Conservation (phyloP, 2,797 vertebrate species). For the Remorina albescens region DNA sequence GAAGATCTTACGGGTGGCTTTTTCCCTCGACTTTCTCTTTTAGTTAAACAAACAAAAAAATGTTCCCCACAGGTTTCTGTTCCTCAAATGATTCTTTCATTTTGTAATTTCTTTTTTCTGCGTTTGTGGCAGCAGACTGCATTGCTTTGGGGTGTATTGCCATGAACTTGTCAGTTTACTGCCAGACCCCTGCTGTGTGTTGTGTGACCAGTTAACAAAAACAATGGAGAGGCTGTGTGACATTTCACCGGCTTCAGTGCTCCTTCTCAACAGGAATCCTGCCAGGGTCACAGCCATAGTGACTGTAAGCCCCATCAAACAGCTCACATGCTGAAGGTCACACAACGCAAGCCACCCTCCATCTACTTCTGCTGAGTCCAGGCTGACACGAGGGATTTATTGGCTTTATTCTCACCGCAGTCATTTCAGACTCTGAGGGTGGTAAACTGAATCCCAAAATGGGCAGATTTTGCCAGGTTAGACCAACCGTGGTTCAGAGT, state of each 20-base stretch:
- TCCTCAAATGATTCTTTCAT: slow-evolving; percentile 24
- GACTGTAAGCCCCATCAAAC: slow-evolving; percentile 59
- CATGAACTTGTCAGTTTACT: slow-evolving; percentile 65
- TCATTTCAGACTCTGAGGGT: slow-evolving; percentile 6
- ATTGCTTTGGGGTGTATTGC: slow-evolving; percentile 8
- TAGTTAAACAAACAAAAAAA: slow-evolving; percentile 22
- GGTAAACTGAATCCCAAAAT: slow-evolving; percentile 3
- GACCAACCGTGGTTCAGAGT: slow-evolving; percentile 30
- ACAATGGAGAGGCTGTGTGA: slow-evolving; percentile 63
- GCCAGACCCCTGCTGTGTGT: slow-evolving; percentile 55
- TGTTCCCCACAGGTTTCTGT: slow-evolving; percentile 2
- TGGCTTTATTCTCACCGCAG: slow-evolving; percentile 48
- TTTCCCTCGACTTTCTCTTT: slow-evolving; percentile 16
- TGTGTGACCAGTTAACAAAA: slow-evolving; percentile 58
- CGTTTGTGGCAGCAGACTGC: slow-evolving; percentile 20
- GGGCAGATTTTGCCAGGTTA: slow-evolving; percentile 23
- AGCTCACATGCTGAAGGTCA: slow-evolving; percentile 65
- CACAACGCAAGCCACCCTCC: slow-evolving; percentile 37
- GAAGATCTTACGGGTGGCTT: slow-evolving; percentile 34
- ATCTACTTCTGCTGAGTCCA: slow-evolving; percentile 33
- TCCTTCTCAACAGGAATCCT: slow-evolving; percentile 63
- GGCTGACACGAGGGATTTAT: slow-evolving; percentile 55
- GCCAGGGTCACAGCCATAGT: slow-evolving; percentile 56
- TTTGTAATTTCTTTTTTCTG: slow-evolving; percentile 30
- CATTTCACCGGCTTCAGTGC: slow-evolving; percentile 59